Conservation (phyloP, 2,888 invertebrate species). For the Chirona hameri region DNA sequence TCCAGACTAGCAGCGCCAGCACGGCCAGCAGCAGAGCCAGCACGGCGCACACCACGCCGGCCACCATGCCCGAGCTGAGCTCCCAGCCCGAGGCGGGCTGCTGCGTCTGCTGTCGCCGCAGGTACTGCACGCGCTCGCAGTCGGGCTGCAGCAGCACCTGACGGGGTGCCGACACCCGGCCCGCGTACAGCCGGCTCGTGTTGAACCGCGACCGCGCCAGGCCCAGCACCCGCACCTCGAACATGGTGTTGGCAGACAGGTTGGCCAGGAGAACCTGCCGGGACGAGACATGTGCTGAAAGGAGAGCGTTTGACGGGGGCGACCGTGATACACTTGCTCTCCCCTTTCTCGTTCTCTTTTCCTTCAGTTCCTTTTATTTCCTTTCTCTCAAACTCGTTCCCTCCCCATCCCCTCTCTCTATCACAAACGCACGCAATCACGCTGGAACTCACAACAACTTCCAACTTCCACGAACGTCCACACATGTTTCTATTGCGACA, state of each 20-base stretch:
- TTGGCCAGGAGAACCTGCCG: constrained; percentile 62
- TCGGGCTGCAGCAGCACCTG: constrained; percentile 63
- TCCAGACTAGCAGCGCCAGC: constrained; percentile 67
- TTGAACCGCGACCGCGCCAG: constrained; percentile 61
- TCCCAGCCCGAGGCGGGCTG: constrained; percentile 45
- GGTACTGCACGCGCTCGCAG: constrained; percentile 55
- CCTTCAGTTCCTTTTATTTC: too few relatives aligned
- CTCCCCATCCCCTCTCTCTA: too few relatives aligned
- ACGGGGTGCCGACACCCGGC: constrained; percentile 61
- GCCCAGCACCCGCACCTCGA: constrained; percentile 67
- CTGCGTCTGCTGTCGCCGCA: not conserved
- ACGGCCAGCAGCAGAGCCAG: constrained; percentile 65
- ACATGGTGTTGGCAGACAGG: constrained; percentile 64
- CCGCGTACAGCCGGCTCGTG: constrained; percentile 44
- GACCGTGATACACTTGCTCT: too few relatives aligned
- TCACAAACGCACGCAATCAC: too few relatives aligned
- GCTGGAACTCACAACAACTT: too few relatives aligned
- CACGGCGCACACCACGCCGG: constrained; percentile 65
- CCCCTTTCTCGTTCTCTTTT: too few relatives aligned
- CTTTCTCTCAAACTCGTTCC: too few relatives aligned
- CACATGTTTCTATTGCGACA: too few relatives aligned
- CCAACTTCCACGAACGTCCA: too few relatives aligned
- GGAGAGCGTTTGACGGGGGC: too few relatives aligned
- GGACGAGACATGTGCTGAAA: not conserved
- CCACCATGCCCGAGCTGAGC: constrained; percentile 66